Percentiles rank a stretch among this genome's conserved stretches.
phyloP scores from a whole-genome alignment of 2,797 vertebrate species.

The Semaprochilodus insignis region DNA sequence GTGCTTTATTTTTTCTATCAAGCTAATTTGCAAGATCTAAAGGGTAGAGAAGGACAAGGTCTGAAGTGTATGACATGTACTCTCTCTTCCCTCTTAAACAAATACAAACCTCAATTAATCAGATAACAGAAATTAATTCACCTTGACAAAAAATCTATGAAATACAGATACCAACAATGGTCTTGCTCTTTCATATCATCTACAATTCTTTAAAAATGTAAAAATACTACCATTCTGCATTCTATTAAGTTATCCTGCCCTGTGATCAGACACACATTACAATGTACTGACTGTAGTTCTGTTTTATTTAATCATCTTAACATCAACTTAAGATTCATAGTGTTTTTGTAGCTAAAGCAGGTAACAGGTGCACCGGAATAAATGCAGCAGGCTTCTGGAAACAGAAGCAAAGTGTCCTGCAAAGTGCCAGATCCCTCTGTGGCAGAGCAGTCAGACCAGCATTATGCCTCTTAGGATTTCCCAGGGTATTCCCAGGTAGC shows the following conservation, averaged over 20 bases:
- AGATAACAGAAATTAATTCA: neutral
- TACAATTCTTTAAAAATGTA: neutral
- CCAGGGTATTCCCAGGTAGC: conserved; percentile 45
- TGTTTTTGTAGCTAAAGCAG: neutral
- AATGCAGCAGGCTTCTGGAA: conserved; percentile 7
- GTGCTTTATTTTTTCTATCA: neutral
- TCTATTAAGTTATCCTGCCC: neutral
- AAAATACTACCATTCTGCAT: neutral
- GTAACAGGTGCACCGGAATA: conserved; percentile 19
- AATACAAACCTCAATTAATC: neutral
- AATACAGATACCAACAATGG: neutral
- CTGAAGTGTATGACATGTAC: no score
- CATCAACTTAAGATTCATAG: neutral
- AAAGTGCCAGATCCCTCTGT: conserved; percentile 40
- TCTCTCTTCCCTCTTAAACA: neutral
- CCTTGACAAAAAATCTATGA: conserved; percentile 8
- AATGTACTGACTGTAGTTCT: neutral
- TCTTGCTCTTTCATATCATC: neutral
- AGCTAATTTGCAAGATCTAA: neutral
- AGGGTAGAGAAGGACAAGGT: neutral
- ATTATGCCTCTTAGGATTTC: conserved; percentile 28
- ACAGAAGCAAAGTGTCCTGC: conserved; percentile 22
- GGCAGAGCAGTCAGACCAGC: conserved; percentile 18
- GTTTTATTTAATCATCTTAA: neutral
- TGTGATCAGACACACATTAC: neutral